Conservation (phyloP, 2,797 vertebrate species). For the Macrochelys suwanniensis region DNA sequence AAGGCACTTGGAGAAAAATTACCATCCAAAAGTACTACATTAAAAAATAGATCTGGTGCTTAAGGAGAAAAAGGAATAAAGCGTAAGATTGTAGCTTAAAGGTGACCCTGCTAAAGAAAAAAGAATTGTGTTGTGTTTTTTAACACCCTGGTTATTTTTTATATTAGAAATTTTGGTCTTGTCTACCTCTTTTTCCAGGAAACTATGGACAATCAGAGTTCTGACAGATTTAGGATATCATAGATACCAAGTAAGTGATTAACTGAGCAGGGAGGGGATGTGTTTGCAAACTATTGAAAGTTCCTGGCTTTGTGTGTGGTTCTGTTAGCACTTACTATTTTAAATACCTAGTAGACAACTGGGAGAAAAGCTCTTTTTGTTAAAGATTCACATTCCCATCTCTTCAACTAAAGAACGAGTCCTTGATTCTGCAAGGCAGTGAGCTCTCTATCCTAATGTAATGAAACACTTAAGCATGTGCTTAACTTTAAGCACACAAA, state of each 20-base stretch:
- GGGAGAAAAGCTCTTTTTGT: neutral
- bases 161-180: neutral
- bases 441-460: rapidly evolving
- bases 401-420: neutral
- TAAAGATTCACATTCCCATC: neutral
- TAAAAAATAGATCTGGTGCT: constrained; percentile 75
- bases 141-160: neutral
- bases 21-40: constrained; percentile 72
- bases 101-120: constrained; percentile 25
- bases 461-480: neutral
- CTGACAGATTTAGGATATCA: neutral
- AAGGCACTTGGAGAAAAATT: constrained; percentile 76
- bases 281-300: neutral
- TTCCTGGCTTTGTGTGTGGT: neutral
- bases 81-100: constrained; percentile 66
- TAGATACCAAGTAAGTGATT: neutral
- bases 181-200: neutral
- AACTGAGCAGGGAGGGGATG: neutral
- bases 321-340: neutral
- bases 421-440: neutral
- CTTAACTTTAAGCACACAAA: neutral
- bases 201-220: neutral
- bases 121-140: neutral
- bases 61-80: constrained; percentile 66
- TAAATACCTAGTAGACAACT: neutral